These are phyloP conservation scores for Diachrysia chrysitis DNA, from an alignment of 2,888 invertebrate species.

Conservation along the genomic window DNA sequence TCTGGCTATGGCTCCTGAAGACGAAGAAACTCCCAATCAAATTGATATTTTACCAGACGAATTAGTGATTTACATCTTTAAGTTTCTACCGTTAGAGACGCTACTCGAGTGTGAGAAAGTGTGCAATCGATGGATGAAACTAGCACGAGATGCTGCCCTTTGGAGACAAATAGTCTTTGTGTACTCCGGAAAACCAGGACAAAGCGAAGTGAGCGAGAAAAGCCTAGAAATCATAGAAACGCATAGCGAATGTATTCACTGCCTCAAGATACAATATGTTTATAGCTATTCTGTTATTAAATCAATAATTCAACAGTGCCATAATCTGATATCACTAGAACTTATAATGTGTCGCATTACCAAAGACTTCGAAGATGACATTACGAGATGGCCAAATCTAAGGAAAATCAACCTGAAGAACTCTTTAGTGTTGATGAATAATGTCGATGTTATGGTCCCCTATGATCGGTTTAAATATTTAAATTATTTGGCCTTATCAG, in stretches of 20 bases:
- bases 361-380: slow-evolving; percentile 75
- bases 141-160: slow-evolving; percentile 72
- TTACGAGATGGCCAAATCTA: slow-evolving; percentile 76
- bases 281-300: slow-evolving; percentile 75
- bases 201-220: slow-evolving; percentile 74
- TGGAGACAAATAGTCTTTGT: slow-evolving; percentile 77
- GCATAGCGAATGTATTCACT: slow-evolving; percentile 73
- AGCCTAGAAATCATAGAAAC: slow-evolving; percentile 73
- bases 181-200: slow-evolving; percentile 79
- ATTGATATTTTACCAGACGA: slow-evolving; percentile 81
- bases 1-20: slow-evolving; percentile 54
- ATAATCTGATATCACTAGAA: slow-evolving; percentile 77
- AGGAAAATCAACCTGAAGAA: slow-evolving; percentile 81
- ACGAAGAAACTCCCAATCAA: slow-evolving; percentile 41
- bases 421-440: slow-evolving; percentile 71
- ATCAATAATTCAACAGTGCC: slow-evolving; percentile 74
- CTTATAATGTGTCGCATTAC: slow-evolving; percentile 82
- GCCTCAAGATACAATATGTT: slow-evolving; percentile 80
- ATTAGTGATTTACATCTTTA: slow-evolving; percentile 78
- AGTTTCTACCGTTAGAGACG: slow-evolving; percentile 74
- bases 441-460: slow-evolving; percentile 70
- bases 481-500: slow-evolving; percentile 75
- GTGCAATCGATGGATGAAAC: slow-evolving; percentile 77
- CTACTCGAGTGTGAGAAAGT: slow-evolving; percentile 78
- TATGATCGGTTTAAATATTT: slow-evolving; percentile 77